Evolutionary conservation across 2,113 vertebrate genomes (phyloP).

Genomic region (Phylloscopus whistleri): DNA sequence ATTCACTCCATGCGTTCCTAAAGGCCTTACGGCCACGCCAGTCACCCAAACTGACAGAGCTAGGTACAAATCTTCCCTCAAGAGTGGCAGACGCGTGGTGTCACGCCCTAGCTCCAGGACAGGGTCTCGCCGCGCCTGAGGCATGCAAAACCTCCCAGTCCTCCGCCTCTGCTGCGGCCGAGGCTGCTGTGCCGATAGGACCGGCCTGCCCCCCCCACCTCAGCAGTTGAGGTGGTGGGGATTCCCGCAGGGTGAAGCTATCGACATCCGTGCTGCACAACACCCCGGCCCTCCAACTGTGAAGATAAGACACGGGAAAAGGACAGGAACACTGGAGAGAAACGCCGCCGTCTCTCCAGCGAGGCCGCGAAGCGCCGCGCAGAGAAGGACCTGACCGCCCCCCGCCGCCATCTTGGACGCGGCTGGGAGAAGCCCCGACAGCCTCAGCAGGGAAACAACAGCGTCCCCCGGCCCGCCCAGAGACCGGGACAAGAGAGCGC

Average conservation of each 20-base stretch:
- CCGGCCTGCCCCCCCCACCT: not conserved
- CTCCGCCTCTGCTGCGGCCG: fast-evolving
- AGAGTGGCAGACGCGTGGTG: fast-evolving
- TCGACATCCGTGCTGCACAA: fast-evolving
- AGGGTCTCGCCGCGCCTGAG: not conserved
- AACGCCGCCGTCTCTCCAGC: fast-evolving
- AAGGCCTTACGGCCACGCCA: fast-evolving
- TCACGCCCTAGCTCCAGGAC: not conserved
- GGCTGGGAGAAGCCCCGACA: fast-evolving
- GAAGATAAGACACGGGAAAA: fast-evolving
- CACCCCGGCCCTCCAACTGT: fast-evolving
- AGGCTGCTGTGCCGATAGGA: fast-evolving
- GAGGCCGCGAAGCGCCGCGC: fast-evolving
- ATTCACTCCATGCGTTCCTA: fast-evolving
- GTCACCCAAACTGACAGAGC: fast-evolving
- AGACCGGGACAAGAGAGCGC: fast-evolving
- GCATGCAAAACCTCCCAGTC: fast-evolving
- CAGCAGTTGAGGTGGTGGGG: fast-evolving
- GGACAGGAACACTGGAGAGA: fast-evolving
- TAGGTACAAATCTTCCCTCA: fast-evolving
- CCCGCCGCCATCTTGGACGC: not conserved
- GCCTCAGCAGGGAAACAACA: not conserved
- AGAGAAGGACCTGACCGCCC: fast-evolving
- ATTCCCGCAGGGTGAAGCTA: not conserved
- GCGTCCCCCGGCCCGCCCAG: too few species aligned